Conservation (phyloP, 2,113 vertebrate species). For the Pseudonaja textilis region DNA sequence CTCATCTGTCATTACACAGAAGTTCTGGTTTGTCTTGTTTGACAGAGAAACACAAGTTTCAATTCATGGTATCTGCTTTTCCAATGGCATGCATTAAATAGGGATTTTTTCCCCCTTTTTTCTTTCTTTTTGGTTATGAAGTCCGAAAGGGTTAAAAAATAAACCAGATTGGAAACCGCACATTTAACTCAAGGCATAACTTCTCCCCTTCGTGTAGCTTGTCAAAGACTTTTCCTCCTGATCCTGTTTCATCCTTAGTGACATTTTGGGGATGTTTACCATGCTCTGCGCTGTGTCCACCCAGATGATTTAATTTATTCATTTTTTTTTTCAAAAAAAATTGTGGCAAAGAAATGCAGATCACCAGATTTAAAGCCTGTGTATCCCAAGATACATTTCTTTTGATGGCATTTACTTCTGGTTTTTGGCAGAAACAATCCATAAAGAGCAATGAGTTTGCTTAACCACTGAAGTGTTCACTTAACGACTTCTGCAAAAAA, state of each 20-base stretch:
- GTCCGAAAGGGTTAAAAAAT: neutral
- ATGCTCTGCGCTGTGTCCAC: too few relatives aligned
- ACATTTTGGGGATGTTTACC: neutral
- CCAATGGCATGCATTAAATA: neutral
- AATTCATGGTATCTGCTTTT: constrained; percentile 3
- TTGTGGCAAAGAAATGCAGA: neutral
- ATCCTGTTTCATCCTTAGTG: neutral
- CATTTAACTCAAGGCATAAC: neutral
- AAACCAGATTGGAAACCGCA: neutral
- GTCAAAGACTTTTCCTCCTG: neutral
- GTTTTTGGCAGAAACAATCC: too few relatives aligned
- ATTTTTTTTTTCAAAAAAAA: neutral
- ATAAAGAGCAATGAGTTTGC: too few relatives aligned
- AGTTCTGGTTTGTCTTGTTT: neutral
- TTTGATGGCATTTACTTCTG: neutral
- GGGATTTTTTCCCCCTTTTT: neutral
- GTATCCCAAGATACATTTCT: neutral
- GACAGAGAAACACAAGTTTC: neutral
- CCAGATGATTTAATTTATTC: neutral
- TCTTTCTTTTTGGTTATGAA: neutral
- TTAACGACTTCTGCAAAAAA: too few relatives aligned
- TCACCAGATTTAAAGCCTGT: neutral
- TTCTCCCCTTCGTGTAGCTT: neutral
- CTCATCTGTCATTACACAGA: constrained; percentile 9
- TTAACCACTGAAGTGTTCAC: too few relatives aligned